phyloP scores from a whole-genome alignment of 2,888 invertebrate genomes.

The Oxycera nigricornis region DNA sequence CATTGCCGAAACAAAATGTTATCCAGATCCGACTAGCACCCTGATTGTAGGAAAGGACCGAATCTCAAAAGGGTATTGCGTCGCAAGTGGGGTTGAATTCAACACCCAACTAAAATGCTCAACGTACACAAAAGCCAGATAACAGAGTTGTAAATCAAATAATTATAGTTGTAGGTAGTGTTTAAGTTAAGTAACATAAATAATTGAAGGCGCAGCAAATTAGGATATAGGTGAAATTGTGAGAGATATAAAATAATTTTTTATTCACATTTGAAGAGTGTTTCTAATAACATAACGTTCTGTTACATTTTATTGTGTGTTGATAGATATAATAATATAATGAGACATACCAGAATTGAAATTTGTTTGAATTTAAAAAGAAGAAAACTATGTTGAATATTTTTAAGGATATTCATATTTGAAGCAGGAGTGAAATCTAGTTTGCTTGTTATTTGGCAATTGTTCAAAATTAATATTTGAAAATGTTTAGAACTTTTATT shows the following conservation, averaged over 20 bases:
- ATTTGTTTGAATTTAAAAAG: too few relatives aligned
- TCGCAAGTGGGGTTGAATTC: too few relatives aligned
- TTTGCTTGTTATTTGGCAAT: too few relatives aligned
- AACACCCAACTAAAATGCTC: neutral
- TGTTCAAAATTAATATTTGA: too few relatives aligned
- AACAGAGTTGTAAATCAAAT: slow-evolving; percentile 25
- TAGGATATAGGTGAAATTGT: slow-evolving; percentile 31
- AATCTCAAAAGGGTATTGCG: too few relatives aligned
- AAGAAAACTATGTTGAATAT: too few relatives aligned
- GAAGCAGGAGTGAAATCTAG: too few relatives aligned
- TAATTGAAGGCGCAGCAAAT: slow-evolving; percentile 20
- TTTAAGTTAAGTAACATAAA: slow-evolving; percentile 24
- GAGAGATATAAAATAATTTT: slow-evolving; percentile 42
- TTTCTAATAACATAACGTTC: slow-evolving; percentile 46
- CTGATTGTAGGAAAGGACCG: too few relatives aligned
- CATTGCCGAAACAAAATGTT: neutral
- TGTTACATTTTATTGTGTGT: slow-evolving; percentile 44
- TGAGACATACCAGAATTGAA: too few relatives aligned
- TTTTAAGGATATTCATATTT: too few relatives aligned
- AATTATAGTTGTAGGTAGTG: slow-evolving; percentile 32
- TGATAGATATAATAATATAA: slow-evolving; percentile 35
- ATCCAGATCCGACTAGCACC: neutral
- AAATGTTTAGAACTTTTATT: too few relatives aligned
- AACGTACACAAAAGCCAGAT: neutral
- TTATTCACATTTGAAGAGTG: slow-evolving; percentile 47